Percentiles rank a stretch among this genome's conserved stretches.
phyloP scores from a whole-genome alignment of 2,113 vertebrate genomes.

The Rhinolophus sinicus region DNA sequence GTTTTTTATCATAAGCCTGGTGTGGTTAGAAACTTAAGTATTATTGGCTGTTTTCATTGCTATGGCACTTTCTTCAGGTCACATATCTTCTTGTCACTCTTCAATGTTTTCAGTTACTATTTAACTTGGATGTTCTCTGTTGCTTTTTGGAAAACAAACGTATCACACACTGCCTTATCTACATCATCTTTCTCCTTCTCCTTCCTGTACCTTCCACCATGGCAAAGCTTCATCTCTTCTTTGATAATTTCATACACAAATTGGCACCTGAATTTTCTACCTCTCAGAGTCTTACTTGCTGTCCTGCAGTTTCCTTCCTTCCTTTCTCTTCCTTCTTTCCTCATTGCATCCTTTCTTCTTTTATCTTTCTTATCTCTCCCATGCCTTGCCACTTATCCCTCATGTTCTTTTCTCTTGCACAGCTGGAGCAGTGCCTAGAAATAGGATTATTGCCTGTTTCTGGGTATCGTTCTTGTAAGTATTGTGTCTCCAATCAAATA shows the following conservation, averaged over 20 bases:
- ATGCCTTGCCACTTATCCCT: too few species aligned
- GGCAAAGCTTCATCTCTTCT: not conserved
- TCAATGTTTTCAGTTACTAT: not conserved
- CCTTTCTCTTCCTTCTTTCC: too few species aligned
- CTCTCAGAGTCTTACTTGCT: not conserved
- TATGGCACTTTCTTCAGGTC: not conserved
- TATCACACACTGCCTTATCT: not conserved
- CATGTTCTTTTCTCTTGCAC: not conserved
- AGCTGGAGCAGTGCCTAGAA: not conserved
- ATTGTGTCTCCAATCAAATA: not conserved
- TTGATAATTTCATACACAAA: not conserved
- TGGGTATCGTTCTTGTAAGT: not conserved
- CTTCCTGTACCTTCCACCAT: not conserved
- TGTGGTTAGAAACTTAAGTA: not conserved
- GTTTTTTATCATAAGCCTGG: not conserved
- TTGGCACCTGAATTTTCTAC: not conserved
- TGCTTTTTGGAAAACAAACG: not conserved
- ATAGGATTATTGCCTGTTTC: not conserved
- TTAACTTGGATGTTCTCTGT: not conserved
- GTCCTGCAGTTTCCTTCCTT: not conserved
- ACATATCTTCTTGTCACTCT: not conserved
- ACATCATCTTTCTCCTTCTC: not conserved
- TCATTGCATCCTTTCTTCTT: too few species aligned
- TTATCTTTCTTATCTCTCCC: not conserved
- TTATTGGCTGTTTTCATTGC: not conserved